phyloP scores from a whole-genome alignment of 23 tunicate species.

The Halocynthia roretzi region DNA sequence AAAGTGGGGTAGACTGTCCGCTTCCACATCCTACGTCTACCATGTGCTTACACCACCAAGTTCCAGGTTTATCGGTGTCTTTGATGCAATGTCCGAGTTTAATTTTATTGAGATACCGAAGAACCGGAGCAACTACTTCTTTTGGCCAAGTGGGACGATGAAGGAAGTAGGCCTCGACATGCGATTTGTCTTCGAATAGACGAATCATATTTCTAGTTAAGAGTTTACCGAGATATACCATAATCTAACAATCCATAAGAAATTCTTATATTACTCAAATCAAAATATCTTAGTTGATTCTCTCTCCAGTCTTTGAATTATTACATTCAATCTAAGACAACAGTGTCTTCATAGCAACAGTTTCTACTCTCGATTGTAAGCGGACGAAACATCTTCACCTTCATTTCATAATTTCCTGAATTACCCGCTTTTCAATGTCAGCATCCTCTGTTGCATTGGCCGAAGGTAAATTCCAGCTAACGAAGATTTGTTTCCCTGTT shows the following conservation, averaged over 20 bases:
- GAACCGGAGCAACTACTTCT: constrained; percentile 16
- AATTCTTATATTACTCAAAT: too few relatives aligned
- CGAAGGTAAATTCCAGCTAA: constrained; percentile 14
- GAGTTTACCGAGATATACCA: not conserved
- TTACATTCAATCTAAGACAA: too few relatives aligned
- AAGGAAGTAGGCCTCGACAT: constrained; percentile 24
- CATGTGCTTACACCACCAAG: not conserved
- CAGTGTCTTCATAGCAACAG: too few relatives aligned
- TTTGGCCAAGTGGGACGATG: constrained; percentile 35
- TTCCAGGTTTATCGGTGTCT: not conserved
- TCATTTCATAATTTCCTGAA: too few relatives aligned
- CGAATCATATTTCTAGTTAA: not conserved
- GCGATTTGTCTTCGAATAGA: constrained; percentile 10
- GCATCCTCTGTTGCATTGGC: not conserved
- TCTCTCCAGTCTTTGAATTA: too few relatives aligned
- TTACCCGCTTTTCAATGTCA: not conserved
- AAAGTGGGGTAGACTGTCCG: constrained; percentile 42
- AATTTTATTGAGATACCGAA: constrained; percentile 1
- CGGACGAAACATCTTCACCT: too few relatives aligned
- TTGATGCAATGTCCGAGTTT: not conserved
- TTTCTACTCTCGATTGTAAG: too few relatives aligned
- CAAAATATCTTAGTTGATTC: too few relatives aligned
- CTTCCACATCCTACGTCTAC: constrained; percentile 63
- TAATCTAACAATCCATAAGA: not conserved
- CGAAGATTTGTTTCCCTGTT: constrained; percentile 6